Conservation (phyloP, 2,888 invertebrate species). For the Entomobrya multifasciata region DNA sequence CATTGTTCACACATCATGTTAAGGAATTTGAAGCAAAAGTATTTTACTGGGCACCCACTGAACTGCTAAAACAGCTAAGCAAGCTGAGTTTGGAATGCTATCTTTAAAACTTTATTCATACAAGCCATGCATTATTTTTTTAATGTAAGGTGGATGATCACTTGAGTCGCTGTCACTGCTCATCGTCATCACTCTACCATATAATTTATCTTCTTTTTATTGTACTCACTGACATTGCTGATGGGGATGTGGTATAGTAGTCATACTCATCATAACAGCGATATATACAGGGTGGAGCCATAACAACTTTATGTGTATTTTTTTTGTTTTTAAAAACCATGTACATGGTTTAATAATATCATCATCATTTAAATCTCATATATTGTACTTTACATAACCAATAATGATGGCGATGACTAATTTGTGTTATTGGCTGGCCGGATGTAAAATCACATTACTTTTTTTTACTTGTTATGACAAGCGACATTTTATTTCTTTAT, state of each 20-base stretch:
- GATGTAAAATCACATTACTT: conserved; percentile 1
- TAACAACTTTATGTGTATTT: neutral
- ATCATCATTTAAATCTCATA: conserved; percentile 9
- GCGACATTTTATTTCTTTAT: conserved; percentile 22
- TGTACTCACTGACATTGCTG: conserved; percentile 27
- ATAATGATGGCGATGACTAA: conserved; percentile 22
- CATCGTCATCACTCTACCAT: neutral
- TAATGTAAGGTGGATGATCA: conserved; percentile 13
- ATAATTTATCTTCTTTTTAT: conserved; percentile 2
- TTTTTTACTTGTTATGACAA: conserved; percentile 30
- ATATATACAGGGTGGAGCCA: neutral
- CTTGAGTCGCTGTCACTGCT: neutral
- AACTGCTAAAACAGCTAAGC: too few relatives aligned
- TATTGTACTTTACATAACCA: conserved; percentile 6
- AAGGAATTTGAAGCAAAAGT: too few relatives aligned
- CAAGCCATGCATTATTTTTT: neutral
- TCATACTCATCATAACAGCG: too few relatives aligned
- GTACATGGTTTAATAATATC: conserved; percentile 10
- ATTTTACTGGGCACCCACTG: too few relatives aligned
- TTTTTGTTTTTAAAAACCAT: neutral
- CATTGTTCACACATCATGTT: too few relatives aligned
- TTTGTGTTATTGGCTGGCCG: conserved; percentile 35
- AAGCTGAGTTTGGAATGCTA: too few relatives aligned
- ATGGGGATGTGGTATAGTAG: neutral
- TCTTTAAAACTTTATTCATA: neutral